These are phyloP conservation scores for Melipona quadrifasciata DNA, from an alignment of 1,140 invertebrate species.

Conservation along the genomic window DNA sequence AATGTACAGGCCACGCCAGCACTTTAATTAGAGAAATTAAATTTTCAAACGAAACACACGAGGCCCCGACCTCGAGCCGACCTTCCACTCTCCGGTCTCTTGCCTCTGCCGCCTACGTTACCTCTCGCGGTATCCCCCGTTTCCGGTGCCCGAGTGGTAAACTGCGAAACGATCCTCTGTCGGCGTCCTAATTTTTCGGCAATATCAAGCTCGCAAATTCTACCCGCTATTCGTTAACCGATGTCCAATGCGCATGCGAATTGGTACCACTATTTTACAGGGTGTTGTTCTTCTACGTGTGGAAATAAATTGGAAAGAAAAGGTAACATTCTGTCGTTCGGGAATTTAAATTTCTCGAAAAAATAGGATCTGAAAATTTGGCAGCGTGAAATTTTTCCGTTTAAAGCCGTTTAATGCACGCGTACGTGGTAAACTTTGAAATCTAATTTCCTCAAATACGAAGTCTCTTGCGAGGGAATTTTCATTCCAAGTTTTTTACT, in stretches of 20 bases:
- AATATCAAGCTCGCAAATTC: background rate
- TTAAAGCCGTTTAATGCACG: no score
- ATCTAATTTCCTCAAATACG: no score
- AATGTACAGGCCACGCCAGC: slow-evolving; percentile 53
- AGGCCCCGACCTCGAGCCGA: slow-evolving; percentile 18
- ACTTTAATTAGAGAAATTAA: slow-evolving; percentile 74
- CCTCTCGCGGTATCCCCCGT: background rate
- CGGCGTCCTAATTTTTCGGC: background rate
- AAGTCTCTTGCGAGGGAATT: no score
- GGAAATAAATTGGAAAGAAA: no score
- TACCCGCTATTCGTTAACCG: background rate
- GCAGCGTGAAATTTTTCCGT: no score
- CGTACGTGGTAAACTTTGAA: no score
- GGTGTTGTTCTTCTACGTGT: no score
- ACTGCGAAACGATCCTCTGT: background rate
- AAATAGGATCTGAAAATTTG: no score
- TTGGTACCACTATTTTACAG: no score
- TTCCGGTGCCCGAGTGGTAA: background rate
- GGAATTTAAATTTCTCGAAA: no score
- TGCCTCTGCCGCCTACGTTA: background rate
- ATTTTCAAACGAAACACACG: slow-evolving; percentile 71
- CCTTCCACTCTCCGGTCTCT: background rate
- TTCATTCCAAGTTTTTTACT: no score
- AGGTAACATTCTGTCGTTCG: no score
- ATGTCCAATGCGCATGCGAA: background rate